Evolutionary conservation across 1,140 invertebrate genomes (phyloP), one percentile per base, ranked within the genome.

Genomic region (Tenebrio molitor): DNA sequence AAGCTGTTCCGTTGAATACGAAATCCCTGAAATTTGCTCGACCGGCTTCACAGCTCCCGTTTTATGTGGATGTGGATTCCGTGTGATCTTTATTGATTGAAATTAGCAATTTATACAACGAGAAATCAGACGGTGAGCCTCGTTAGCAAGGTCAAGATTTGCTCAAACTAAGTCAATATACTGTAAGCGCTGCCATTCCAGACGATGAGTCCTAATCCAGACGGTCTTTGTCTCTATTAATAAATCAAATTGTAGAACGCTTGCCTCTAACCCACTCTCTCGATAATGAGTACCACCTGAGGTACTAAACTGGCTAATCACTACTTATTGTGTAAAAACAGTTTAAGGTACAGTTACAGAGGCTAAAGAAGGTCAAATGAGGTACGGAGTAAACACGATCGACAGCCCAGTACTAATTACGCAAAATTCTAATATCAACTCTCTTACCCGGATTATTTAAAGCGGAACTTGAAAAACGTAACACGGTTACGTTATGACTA

Each of bases 321-420:
- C 8, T 29, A 29, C n/a, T 29, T 29, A 29, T 29, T 29, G 25
- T 8, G 8, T 4, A 29, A 29, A 39, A 39, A 39, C 36, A 39
- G 36, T 39, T 39, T 25, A 23, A 29, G 23, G 1, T 58, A 58
- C 50, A 58, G 50, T 58, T 58, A 46, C 17, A 16, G 15, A 29
- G 50, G 29, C 2, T 12, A 14, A 58, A 58, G 50, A 58, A 58
- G 50, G 50, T 58, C 50, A 58, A 21, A 44, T 19, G 8, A 15
- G 23, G 23, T 58, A 46, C 16, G 25, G 8, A 29, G 8, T 8
- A 29, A 39, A 39, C n/a, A 39, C 36, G 36, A 39, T 2, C 12
- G 12, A 39, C 12, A 29, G 6, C n/a, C 12, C 12, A 12, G 12
- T 39, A 39, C 36, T 39, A 39, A 39, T 39, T 39, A 39, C 36